Evolutionary conservation across 1,140 invertebrate species (phyloP).

Genomic region (Drosophila melanica): DNA sequence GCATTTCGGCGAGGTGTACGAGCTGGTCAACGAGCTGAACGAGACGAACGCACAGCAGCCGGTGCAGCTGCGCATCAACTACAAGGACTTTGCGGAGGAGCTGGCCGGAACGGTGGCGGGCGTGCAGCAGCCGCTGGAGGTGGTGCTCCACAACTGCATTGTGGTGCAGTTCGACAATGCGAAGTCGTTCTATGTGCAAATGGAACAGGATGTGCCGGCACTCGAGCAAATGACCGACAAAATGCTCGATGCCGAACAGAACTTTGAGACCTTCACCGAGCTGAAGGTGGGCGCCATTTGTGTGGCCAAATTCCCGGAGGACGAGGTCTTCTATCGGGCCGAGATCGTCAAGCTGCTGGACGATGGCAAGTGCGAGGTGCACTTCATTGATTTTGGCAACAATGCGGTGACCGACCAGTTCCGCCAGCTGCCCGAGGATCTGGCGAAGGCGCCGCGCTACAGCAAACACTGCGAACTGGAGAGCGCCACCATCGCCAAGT

Average conservation of each 20-base stretch:
- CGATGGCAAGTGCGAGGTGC: slow-evolving; percentile 85
- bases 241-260: slow-evolving; percentile 85
- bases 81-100: slow-evolving; percentile 73
- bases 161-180: slow-evolving; percentile 86
- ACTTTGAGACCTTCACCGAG: slow-evolving; percentile 84
- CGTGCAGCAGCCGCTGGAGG: slow-evolving; percentile 60
- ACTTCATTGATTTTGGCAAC: slow-evolving; percentile 91
- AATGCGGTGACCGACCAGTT: slow-evolving; percentile 86
- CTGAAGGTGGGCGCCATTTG: slow-evolving; percentile 86
- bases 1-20: slow-evolving; percentile 77
- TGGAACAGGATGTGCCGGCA: slow-evolving; percentile 85
- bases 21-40: slow-evolving; percentile 55
- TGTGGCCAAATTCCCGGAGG: slow-evolving; percentile 88
- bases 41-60: slow-evolving; percentile 15
- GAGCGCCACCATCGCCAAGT: slow-evolving; percentile 82
- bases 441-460: slow-evolving; percentile 86
- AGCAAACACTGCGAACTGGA: slow-evolving; percentile 88
- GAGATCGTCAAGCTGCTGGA: slow-evolving; percentile 77
- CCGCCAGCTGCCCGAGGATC: slow-evolving; percentile 87
- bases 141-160: slow-evolving; percentile 79
- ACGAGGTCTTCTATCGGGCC: slow-evolving; percentile 88
- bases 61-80: slow-evolving; percentile 62
- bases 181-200: slow-evolving; percentile 88
- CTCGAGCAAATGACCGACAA: slow-evolving; percentile 86
- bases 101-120: slow-evolving; percentile 65